These are phyloP conservation scores for Grus americana DNA, from an alignment of 2,113 vertebrate genomes.

Conservation along the genomic window DNA sequence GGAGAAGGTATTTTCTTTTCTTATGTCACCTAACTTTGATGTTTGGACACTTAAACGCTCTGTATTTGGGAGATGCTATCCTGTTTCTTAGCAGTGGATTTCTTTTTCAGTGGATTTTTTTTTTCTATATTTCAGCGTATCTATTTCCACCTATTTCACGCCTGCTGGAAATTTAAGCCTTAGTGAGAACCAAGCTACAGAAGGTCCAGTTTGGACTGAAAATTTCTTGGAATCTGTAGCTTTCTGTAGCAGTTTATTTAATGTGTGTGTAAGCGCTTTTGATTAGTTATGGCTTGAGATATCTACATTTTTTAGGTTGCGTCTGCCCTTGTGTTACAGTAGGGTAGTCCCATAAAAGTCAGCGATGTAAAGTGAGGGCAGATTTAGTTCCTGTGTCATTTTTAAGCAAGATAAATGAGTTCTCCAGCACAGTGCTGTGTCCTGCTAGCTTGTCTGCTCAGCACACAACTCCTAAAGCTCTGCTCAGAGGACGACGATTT, in stretches of 20 bases:
- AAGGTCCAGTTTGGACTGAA: not conserved
- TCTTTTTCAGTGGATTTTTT: not conserved
- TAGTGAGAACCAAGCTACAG: not conserved
- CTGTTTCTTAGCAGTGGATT: not conserved
- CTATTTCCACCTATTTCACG: not conserved
- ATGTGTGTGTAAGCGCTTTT: not conserved
- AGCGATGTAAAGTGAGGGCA: not conserved
- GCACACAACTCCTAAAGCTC: not conserved
- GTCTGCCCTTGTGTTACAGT: not conserved
- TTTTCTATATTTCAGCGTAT: not conserved
- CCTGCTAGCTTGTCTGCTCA: not conserved
- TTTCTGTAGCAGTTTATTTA: not conserved
- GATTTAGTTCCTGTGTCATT: not conserved
- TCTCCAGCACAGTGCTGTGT: not conserved
- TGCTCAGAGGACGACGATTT: not conserved
- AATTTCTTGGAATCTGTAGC: not conserved
- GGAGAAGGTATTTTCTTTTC: not conserved
- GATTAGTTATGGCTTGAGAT: not conserved
- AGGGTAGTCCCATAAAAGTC: not conserved
- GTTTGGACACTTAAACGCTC: not conserved
- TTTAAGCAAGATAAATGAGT: not conserved
- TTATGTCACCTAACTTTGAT: not conserved
- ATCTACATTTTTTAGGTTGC: not conserved
- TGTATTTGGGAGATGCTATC: not conserved
- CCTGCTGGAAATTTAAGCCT: not conserved